Conservation (phyloP, 2,113 vertebrate species). For the Hydrolagus affinis region DNA sequence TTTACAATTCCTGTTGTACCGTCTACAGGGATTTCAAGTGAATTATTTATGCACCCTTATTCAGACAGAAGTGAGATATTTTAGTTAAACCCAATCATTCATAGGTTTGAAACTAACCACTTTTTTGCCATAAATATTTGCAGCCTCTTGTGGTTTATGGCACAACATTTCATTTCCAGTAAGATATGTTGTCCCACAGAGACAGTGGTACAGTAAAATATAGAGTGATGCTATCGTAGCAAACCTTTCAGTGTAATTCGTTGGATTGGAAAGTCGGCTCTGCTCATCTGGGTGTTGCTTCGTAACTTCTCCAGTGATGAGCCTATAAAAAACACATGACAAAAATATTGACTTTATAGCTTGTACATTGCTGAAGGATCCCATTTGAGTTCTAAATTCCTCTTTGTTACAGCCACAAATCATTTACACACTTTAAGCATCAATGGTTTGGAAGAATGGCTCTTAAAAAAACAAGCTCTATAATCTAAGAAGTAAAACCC, state of each 20-base stretch:
- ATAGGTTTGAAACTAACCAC: constrained; percentile 83
- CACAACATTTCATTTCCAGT: constrained; percentile 85
- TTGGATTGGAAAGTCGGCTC: not conserved
- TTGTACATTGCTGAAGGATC: not conserved
- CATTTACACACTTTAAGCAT: not conserved
- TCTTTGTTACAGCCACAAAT: too few species aligned
- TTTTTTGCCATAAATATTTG: constrained; percentile 87
- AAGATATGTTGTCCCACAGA: constrained; percentile 53
- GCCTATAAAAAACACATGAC: not conserved
- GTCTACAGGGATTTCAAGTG: constrained; percentile 97
- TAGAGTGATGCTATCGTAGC: constrained; percentile 41
- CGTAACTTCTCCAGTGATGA: not conserved
- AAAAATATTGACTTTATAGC: not conserved
- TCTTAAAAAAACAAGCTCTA: not conserved
- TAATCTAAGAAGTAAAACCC: not conserved
- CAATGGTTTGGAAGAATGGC: too few species aligned
- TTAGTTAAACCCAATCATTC: constrained; percentile 92
- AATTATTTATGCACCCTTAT: constrained; percentile 99
- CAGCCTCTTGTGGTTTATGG: constrained; percentile 96
- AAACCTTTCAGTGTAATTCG: constrained; percentile 14
- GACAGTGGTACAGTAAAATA: constrained; percentile 54
- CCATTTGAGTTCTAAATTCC: not conserved
- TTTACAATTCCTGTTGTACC: constrained; percentile 93
- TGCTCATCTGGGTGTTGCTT: not conserved
- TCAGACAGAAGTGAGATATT: constrained; percentile 89